Conservation (phyloP, 2,113 vertebrate species). For the Motacilla alba region DNA sequence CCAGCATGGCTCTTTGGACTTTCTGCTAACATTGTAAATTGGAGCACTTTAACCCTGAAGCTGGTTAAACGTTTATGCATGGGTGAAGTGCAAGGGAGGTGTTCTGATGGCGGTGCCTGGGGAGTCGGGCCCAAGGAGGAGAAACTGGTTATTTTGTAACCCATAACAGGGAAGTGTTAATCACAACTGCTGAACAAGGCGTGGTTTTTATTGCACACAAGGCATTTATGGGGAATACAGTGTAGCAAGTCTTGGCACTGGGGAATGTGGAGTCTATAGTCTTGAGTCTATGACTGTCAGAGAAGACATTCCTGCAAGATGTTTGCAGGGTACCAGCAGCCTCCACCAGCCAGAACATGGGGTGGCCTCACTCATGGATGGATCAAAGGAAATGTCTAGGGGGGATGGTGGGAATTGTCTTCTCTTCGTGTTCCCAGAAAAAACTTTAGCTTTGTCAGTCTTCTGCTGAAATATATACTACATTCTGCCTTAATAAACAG, state of each 20-base stretch:
- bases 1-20: background rate
- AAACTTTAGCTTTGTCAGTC: background rate
- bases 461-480: background rate
- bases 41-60: background rate
- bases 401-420: background rate
- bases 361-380: background rate
- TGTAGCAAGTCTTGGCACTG: background rate
- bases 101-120: background rate
- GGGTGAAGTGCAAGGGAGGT: background rate
- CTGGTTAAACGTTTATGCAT: background rate
- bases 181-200: background rate
- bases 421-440: background rate
- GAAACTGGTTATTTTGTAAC: background rate
- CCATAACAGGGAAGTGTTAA: background rate
- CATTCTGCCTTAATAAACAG: background rate
- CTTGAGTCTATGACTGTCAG: background rate
- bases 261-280: background rate
- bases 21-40: background rate
- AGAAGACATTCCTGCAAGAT: background rate
- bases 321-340: background rate
- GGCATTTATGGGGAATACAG: background rate
- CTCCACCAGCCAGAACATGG: background rate
- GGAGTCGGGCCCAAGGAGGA: background rate
- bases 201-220: background rate
- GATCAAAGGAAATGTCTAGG: background rate